Evolutionary conservation across 2,113 vertebrate species (phyloP), one percentile per base, ranked within the genome.

Genomic region (Corythoichthys haematopterus): DNA sequence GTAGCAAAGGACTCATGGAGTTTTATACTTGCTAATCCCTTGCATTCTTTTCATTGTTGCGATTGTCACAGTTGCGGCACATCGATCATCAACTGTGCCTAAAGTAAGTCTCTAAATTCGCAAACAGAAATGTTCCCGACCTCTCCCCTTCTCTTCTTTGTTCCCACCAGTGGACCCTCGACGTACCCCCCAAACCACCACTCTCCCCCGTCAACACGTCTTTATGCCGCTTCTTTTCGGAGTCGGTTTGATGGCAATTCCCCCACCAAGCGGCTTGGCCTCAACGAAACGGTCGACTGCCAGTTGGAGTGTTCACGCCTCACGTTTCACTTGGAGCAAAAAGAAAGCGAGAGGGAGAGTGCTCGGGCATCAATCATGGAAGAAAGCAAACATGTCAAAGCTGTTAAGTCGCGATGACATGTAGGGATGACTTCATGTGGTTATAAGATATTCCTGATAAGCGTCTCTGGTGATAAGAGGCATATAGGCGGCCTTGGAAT

Each of bases 321-420:
- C 83, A 71, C 84, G 84, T 88, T 86, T 88, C 87, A 52, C 80
- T 71, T 78, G 59, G 65, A 43, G 76, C 75, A 68, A 3, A 35
- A 56, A 7, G 20, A 56, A 33, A 56, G 53, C 38, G 20, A 55
- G 52, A 55, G 8, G 11, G 20, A 71, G 86, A 69, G 68, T 75
- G 71, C 82, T 62, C 69, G 70, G 20, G 78, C 86, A 90, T 92
- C 85, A 88, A 90, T 91, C 88, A 89, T 75, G 72, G 61, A 3
- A 40, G 63, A 86, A 86, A 83, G 79, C 88, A 87, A 91, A 90
- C 83, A 87, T 86, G 87, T 88, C 90, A 88, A 53, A 56, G 75
- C 75, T 78, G 78, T 88, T 87, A 81, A 82, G 69, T 65, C 50
- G 47, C 63, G 57, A 84, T 64, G 68, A 84, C 80, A 82, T 84